A percentile compares a stretch with the other conserved stretches of the same genome.
These are phyloP conservation scores for Tryphoninae sp. DNA, from an alignment of 2,888 invertebrate species.

Conservation along the genomic window DNA sequence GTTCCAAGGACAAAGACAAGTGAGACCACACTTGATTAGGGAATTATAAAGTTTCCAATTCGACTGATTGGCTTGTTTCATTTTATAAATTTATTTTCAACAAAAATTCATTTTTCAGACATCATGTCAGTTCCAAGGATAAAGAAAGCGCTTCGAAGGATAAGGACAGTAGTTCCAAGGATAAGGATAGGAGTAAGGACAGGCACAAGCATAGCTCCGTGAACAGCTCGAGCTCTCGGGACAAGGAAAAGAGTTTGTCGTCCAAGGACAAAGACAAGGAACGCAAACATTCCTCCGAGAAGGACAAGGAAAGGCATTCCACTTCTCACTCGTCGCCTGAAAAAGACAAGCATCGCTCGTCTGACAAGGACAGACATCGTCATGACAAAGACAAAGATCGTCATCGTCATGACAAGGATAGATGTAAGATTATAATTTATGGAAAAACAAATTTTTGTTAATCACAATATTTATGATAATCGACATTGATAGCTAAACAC, in stretches of 20 bases:
- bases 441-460: neutral
- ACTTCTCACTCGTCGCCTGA: constrained; percentile 73
- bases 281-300: constrained; percentile 75
- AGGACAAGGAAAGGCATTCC: constrained; percentile 77
- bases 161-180: constrained; percentile 78
- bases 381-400: constrained; percentile 80
- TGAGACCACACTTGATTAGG: constrained; percentile 48
- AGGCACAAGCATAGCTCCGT: constrained; percentile 80
- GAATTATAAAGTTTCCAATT: neutral
- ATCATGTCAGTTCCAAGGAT: constrained; percentile 80
- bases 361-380: constrained; percentile 80
- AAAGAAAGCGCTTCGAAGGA: constrained; percentile 78
- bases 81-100: neutral
- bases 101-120: constrained; percentile 66
- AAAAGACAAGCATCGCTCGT: constrained; percentile 75
- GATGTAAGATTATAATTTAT: constrained; percentile 69
- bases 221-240: constrained; percentile 78
- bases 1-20: constrained; percentile 80
- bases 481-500: constrained; percentile 74
- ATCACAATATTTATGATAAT: neutral
- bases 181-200: constrained; percentile 81
- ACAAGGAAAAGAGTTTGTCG: constrained; percentile 76
- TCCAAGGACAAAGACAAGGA: constrained; percentile 79
- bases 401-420: constrained; percentile 79
- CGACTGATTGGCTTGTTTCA: constrained; percentile 33